These are phyloP conservation scores for Drosophila grimshawi DNA, from an alignment of 1,140 invertebrate genomes.

Conservation along the genomic window DNA sequence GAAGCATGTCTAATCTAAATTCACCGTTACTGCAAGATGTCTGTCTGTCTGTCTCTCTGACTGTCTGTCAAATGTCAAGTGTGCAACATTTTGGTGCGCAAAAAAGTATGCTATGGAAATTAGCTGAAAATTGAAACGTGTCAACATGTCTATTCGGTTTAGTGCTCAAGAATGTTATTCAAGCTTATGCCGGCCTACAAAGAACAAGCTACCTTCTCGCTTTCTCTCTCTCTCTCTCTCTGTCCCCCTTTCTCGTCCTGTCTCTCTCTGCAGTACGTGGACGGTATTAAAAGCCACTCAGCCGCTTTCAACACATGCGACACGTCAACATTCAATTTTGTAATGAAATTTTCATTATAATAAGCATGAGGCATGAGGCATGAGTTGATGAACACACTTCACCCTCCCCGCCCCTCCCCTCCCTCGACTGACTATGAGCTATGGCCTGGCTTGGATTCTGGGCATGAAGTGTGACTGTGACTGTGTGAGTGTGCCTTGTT, in stretches of 20 bases:
- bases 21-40: too few relatives aligned
- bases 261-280: not conserved
- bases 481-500: slow-evolving; percentile 9
- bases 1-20: too few relatives aligned
- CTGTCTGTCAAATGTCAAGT: not conserved
- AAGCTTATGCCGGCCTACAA: not conserved
- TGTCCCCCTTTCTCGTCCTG: too few relatives aligned
- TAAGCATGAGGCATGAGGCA: slow-evolving; percentile 41
- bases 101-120: slow-evolving; percentile 3
- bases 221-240: too few relatives aligned
- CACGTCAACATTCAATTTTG: slow-evolving; percentile 81
- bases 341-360: slow-evolving; percentile 81
- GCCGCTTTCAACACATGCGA: slow-evolving; percentile 60
- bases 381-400: slow-evolving; percentile 33
- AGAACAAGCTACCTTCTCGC: not conserved
- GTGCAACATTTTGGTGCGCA: not conserved
- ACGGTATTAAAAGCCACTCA: slow-evolving; percentile 12
- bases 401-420: not conserved
- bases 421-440: not conserved
- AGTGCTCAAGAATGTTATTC: slow-evolving; percentile 6
- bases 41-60: too few relatives aligned
- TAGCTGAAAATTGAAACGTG: not conserved
- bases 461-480: not conserved
- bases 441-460: slow-evolving; percentile 29
- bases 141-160: not conserved